A percentile compares a stretch with the other conserved stretches of the same genome.
These are phyloP conservation scores for Andrena chrysosceles DNA, from an alignment of 2,888 invertebrate species.

Conservation along the genomic window DNA sequence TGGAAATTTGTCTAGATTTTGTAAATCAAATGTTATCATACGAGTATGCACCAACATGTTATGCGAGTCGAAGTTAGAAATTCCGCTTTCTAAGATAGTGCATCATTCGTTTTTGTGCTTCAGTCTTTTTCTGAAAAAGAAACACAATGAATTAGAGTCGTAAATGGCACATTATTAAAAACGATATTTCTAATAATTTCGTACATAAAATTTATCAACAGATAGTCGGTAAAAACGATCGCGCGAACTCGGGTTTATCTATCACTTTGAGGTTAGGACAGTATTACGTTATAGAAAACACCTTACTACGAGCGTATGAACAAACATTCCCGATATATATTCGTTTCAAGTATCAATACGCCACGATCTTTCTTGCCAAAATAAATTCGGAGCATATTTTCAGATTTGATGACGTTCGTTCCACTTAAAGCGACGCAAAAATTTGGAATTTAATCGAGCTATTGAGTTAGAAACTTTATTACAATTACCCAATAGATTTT, in stretches of 20 bases:
- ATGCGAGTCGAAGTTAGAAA: neutral
- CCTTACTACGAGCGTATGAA: neutral
- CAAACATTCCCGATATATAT: neutral
- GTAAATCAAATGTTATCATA: slow-evolving; percentile 34
- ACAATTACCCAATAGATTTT: neutral
- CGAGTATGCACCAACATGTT: slow-evolving; percentile 17
- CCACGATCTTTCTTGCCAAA: neutral
- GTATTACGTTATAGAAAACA: slow-evolving; percentile 8
- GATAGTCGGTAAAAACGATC: slow-evolving; percentile 44
- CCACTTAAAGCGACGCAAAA: neutral
- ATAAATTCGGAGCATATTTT: neutral
- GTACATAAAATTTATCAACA: slow-evolving; percentile 4
- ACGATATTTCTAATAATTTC: neutral
- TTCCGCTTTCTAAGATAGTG: neutral
- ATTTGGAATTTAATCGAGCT: neutral
- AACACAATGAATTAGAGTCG: slow-evolving; percentile 9
- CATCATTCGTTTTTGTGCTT: slow-evolving; percentile 30
- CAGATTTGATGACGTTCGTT: neutral
- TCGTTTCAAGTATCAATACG: neutral
- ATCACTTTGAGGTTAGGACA: slow-evolving; percentile 50
- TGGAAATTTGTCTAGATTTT: neutral
- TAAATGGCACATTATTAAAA: neutral
- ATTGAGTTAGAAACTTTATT: neutral
- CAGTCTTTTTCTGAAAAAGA: slow-evolving; percentile 50
- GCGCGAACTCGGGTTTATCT: slow-evolving; percentile 1